Conservation (phyloP, 2,113 vertebrate species). For the Suricata suricatta region DNA sequence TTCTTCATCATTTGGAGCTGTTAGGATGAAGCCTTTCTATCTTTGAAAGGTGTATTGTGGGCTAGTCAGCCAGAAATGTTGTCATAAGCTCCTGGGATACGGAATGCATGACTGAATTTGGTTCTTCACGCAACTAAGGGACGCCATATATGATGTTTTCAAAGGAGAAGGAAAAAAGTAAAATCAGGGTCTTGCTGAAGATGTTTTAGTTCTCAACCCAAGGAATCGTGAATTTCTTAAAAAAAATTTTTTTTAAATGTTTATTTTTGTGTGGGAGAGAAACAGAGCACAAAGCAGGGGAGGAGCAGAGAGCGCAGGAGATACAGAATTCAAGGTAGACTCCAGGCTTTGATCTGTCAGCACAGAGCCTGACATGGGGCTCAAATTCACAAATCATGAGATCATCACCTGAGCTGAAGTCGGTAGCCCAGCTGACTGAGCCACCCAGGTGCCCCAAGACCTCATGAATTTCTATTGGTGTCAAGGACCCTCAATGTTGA, state of each 20-base stretch:
- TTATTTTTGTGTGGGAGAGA: no score
- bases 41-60: not conserved
- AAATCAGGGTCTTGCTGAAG: not conserved
- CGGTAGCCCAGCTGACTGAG: no score
- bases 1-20: slow-evolving; percentile 10
- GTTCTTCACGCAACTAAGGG: not conserved
- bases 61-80: not conserved
- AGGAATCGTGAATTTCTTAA: not conserved
- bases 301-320: no score
- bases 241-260: no score
- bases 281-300: no score
- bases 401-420: no score
- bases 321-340: no score
- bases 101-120: not conserved
- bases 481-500: not conserved
- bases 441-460: no score
- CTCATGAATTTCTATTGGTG: not conserved
- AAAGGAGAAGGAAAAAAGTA: not conserved
- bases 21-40: not conserved
- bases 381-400: no score
- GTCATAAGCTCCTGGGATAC: not conserved
- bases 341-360: no score
- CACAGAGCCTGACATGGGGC: no score
- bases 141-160: not conserved
- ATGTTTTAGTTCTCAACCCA: not conserved